Base-by-base conservation (phyloP, 2,113 vertebrate species). In the Holacanthus passer region DNA sequence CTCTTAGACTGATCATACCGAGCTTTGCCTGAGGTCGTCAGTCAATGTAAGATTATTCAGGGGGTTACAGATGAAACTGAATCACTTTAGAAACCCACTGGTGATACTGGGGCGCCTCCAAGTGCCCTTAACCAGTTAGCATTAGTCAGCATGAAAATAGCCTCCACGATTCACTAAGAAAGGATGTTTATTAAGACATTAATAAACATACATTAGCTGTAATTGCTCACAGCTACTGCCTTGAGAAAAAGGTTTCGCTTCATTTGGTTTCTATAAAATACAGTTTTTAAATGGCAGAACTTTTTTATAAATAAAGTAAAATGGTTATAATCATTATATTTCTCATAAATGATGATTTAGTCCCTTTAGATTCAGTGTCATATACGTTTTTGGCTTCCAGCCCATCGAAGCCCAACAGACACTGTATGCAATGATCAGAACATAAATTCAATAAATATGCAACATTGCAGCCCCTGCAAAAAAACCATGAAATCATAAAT, bases 91-190 rank as follows among this genome's bases (percentile, higher is more conserved):
- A 69, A 84, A 73, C 22, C 32, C 56, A 63, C 39, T 78, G 53
- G 69, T 81, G 60, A 77, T 52, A 52, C 37, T 47, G 20, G 74
- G 80, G 77, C 70, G 31, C 76, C 27, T 77, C 67, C 65, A 82
- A 87, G 82, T 80, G 80, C 80, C 79, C 80, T 87, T 85, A 83
- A 71, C 67, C n/a, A 76, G 52, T 82, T 37, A 59, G 69, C 56
- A 73, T 39, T 39, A 63, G 53, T 60, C 41, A 69, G 60, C 62
- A 59, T 73, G 20, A 81, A 64, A 80, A 43, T 41, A 71, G 31
- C 22, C 45, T 71, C 31, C 52, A 22, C 14, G 48, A 12, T 20
- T 56, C 20, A 63, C 13, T 32, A 22, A 84, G 11, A 73, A 43
- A 60, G 7, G 20, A 66, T 67, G 41, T 67, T 82, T 37, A 76